Evolutionary conservation across 2,888 invertebrate species (phyloP).

Genomic region (Drosophila bunnanda): DNA sequence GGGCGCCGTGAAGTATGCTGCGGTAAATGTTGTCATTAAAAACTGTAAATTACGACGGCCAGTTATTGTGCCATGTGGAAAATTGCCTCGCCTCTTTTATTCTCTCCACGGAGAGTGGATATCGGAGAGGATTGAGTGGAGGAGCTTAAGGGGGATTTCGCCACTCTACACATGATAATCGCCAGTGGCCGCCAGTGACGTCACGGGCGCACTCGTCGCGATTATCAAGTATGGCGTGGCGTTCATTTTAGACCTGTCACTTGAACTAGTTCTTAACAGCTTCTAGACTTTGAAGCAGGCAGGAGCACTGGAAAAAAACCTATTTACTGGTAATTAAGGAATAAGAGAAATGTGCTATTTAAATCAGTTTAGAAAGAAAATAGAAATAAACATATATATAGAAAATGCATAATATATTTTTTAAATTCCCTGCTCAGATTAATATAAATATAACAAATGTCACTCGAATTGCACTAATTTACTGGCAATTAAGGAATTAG

Average conservation of each 20-base stretch:
- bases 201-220: slow-evolving; percentile 7
- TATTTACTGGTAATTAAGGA: too few species aligned
- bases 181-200: slow-evolving; percentile 14
- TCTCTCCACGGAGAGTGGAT: slow-evolving; percentile 20
- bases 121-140: slow-evolving; percentile 19
- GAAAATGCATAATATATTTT: too few species aligned
- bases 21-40: slow-evolving; percentile 72
- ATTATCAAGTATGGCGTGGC: slow-evolving; percentile 11
- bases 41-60: slow-evolving; percentile 65
- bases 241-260: slow-evolving; percentile 36
- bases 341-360: not conserved
- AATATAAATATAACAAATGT: too few species aligned
- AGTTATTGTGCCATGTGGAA: slow-evolving; percentile 43
- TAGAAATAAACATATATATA: not conserved
- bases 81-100: slow-evolving; percentile 24
- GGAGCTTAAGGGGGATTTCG: slow-evolving; percentile 26
- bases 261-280: slow-evolving; percentile 18
- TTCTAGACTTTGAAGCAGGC: not conserved
- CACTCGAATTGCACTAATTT: too few species aligned
- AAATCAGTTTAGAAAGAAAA: not conserved
- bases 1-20: slow-evolving; percentile 59
- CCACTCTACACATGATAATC: slow-evolving; percentile 6
- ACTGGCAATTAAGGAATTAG: too few species aligned
- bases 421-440: too few species aligned
- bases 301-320: not conserved